Percentiles rank a stretch among this genome's conserved stretches.
These are phyloP conservation scores for Ylistrum balloti DNA, from an alignment of 1,140 invertebrate genomes.

Conservation along the genomic window DNA sequence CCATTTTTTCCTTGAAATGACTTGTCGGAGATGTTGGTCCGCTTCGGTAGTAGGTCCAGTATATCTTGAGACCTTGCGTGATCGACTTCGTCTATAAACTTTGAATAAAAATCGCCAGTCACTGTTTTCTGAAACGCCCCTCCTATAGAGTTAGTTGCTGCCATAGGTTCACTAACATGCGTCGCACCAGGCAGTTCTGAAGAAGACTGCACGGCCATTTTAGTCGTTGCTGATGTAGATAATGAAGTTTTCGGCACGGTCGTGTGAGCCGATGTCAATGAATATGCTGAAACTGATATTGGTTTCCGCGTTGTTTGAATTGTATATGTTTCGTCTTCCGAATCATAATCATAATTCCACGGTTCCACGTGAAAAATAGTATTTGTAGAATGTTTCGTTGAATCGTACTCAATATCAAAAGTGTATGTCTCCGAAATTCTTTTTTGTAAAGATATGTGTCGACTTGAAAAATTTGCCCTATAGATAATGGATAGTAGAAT, in stretches of 20 bases:
- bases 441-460: not conserved
- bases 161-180: not conserved
- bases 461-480: not conserved
- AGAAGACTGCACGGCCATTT: not conserved
- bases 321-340: not conserved
- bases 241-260: too few relatives aligned
- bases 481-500: not conserved
- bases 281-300: not conserved
- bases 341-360: not conserved
- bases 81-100: not conserved
- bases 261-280: not conserved
- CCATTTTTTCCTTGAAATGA: not conserved
- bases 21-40: not conserved
- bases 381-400: not conserved
- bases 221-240: not conserved
- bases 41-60: not conserved
- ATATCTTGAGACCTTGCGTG: not conserved
- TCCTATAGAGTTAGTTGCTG: not conserved
- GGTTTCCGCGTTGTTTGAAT: not conserved
- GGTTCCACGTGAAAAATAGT: conserved; percentile 17
- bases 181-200: not conserved
- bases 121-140: not conserved
- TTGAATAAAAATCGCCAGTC: not conserved
- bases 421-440: not conserved
- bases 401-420: conserved; percentile 1